Evolutionary conservation across 1,140 invertebrate genomes (phyloP).

Genomic region (Papilio polytes): DNA sequence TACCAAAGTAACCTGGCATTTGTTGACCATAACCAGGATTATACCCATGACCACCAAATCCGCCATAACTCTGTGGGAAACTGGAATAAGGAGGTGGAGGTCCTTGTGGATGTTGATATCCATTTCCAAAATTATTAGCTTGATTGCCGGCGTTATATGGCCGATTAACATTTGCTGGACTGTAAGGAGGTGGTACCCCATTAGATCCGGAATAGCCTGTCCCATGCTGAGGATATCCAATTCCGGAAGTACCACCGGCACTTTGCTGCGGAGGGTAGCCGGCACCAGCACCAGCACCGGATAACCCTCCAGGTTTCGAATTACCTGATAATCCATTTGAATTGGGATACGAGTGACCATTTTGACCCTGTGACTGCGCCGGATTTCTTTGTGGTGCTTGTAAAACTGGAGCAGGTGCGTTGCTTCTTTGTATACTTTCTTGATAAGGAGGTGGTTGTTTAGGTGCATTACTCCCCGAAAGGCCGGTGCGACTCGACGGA

Average conservation of each 20-base stretch:
- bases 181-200: constrained; percentile 53
- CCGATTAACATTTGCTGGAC: constrained; percentile 46
- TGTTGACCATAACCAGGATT: constrained; percentile 58
- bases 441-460: constrained; percentile 58
- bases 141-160: constrained; percentile 45
- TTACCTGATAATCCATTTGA: constrained; percentile 63
- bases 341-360: constrained; percentile 64
- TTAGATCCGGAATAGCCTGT: constrained; percentile 54
- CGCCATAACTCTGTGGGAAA: constrained; percentile 58
- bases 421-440: constrained; percentile 67
- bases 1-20: constrained; percentile 73
- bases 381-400: constrained; percentile 43
- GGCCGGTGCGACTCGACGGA: constrained; percentile 74
- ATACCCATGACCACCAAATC: constrained; percentile 53
- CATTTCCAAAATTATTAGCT: constrained; percentile 53
- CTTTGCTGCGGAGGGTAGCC: not conserved
- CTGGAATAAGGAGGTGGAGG: constrained; percentile 67
- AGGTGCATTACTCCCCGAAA: constrained; percentile 65
- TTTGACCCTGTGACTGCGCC: constrained; percentile 46
- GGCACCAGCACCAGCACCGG: constrained; percentile 44
- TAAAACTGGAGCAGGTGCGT: constrained; percentile 50
- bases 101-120: constrained; percentile 65
- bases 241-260: not conserved
- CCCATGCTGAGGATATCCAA: constrained; percentile 45
- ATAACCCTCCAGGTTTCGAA: constrained; percentile 46